Percentiles rank a stretch among this genome's conserved stretches.
Evolutionary conservation across 2,113 vertebrate species (phyloP).

Genomic region (Apodemus sylvaticus): DNA sequence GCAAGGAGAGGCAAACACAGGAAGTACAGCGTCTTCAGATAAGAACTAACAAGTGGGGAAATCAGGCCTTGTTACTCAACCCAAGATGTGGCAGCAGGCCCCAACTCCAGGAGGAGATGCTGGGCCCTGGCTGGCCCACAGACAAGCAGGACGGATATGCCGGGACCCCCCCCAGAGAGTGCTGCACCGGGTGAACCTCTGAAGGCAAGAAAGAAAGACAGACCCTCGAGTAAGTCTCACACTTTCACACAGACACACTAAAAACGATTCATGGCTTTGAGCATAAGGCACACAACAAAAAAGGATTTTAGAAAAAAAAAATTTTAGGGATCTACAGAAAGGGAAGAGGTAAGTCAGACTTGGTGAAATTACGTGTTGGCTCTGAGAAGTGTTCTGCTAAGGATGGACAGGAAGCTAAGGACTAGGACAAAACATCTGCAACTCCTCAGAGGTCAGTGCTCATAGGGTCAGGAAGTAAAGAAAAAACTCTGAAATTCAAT

Average conservation of each 20-base stretch:
- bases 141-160: not conserved
- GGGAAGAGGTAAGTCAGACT: not conserved
- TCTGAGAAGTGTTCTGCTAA: not conserved
- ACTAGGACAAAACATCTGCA: not conserved
- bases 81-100: not conserved
- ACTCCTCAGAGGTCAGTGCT: not conserved
- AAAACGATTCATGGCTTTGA: not conserved
- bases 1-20: conserved; percentile 15
- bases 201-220: not conserved
- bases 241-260: conserved; percentile 5
- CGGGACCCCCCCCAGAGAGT: not conserved
- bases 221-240: not conserved
- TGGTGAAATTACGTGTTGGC: not conserved
- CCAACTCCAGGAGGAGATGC: not conserved
- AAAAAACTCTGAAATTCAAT: conserved; percentile 7
- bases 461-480: not conserved
- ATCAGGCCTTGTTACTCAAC: not conserved
- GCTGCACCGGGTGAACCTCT: not conserved
- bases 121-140: not conserved
- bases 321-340: not conserved
- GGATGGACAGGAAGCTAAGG: conserved; percentile 6
- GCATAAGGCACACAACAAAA: not conserved
- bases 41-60: not conserved
- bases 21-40: not conserved
- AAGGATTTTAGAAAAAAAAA: not conserved